A percentile compares a stretch with the other conserved stretches of the same genome.
These are phyloP conservation scores for Podargus strigoides DNA, from an alignment of 2,797 vertebrate genomes.

Conservation along the genomic window DNA sequence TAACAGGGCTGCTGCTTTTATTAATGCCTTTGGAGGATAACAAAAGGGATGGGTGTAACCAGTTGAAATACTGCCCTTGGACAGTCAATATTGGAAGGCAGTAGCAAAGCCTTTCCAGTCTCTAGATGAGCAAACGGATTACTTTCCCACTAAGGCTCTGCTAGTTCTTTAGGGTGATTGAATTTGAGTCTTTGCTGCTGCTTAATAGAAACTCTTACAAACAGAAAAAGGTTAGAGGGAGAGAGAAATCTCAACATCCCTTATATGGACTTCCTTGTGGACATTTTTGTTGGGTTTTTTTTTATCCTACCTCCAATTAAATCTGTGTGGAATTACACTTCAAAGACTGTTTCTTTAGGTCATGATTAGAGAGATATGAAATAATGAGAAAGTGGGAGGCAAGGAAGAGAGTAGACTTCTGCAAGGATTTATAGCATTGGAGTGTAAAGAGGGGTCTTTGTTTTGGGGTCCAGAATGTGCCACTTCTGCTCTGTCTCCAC, in stretches of 20 bases:
- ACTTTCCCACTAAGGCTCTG: background rate
- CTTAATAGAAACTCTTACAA: background rate
- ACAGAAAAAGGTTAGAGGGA: background rate
- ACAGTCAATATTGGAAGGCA: background rate
- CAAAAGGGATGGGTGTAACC: background rate
- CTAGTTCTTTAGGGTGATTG: background rate
- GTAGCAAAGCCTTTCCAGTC: background rate
- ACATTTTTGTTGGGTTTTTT: background rate
- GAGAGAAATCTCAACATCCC: background rate
- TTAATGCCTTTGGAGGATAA: constrained; percentile 2
- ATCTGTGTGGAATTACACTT: background rate
- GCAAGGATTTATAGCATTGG: background rate
- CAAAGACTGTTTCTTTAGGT: background rate
- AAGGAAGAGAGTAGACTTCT: background rate
- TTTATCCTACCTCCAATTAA: background rate
- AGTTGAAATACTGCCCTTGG: constrained; percentile 1
- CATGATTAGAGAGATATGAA: background rate
- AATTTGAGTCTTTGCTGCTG: background rate
- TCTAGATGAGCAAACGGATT: background rate
- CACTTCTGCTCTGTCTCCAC: background rate
- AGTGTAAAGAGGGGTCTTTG: background rate
- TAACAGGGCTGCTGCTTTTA: background rate
- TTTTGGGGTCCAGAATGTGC: background rate
- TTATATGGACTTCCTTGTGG: background rate
- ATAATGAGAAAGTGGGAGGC: background rate